These are phyloP conservation scores for Pseudonaja textilis DNA, from an alignment of 2,113 vertebrate species.

Conservation along the genomic window DNA sequence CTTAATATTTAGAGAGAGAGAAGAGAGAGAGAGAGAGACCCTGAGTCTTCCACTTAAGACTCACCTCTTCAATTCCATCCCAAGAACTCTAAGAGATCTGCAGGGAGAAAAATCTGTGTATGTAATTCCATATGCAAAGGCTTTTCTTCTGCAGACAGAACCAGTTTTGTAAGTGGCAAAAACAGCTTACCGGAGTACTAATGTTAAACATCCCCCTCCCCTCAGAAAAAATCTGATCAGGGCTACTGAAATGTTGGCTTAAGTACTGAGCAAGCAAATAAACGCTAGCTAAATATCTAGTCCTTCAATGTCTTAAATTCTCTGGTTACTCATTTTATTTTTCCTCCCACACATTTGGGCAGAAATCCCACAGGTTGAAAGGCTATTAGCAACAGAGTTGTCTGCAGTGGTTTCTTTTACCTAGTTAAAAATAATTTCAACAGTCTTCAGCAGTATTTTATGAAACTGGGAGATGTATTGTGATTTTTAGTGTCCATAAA, in stretches of 20 bases:
- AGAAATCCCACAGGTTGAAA: accelerated
- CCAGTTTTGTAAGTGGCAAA: background rate
- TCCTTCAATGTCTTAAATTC: background rate
- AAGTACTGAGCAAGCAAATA: background rate
- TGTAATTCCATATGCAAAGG: background rate
- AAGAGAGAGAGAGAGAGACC: background rate
- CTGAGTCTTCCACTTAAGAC: background rate
- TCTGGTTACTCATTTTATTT: background rate
- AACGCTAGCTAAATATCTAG: background rate
- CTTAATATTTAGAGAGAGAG: background rate
- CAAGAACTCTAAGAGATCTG: background rate
- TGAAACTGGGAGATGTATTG: background rate
- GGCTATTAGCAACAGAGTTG: background rate
- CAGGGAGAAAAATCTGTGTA: background rate
- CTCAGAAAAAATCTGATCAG: background rate
- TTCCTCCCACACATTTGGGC: background rate
- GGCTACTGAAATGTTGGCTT: background rate
- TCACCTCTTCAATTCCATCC: background rate
- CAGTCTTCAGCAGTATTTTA: accelerated
- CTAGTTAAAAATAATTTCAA: background rate
- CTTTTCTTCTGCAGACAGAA: background rate
- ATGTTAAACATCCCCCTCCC: background rate
- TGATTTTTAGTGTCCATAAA: background rate
- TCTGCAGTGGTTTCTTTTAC: accelerated
- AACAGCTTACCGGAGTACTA: background rate